These are phyloP conservation scores for Cataglyphis albicans DNA, from an alignment of 2,888 invertebrate genomes.

Conservation along the genomic window DNA sequence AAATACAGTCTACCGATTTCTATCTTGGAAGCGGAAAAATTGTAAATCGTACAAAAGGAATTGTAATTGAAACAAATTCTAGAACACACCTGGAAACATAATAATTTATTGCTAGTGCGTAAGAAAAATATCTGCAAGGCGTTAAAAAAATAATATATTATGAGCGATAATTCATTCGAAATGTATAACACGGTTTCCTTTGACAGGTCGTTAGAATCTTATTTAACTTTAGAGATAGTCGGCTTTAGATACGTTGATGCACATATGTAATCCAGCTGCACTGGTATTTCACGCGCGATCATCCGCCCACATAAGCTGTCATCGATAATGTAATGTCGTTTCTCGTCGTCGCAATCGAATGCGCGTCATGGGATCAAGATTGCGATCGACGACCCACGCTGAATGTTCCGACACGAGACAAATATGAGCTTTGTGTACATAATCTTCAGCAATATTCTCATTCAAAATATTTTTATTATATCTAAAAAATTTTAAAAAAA, in stretches of 20 bases:
- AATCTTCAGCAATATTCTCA: not conserved
- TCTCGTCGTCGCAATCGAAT: constrained; percentile 58
- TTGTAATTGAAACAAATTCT: constrained; percentile 4
- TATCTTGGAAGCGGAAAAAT: not conserved
- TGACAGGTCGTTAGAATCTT: constrained; percentile 54
- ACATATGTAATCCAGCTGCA: constrained; percentile 68
- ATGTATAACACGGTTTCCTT: constrained; percentile 24
- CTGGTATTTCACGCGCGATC: constrained; percentile 65
- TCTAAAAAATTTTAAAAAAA: not conserved
- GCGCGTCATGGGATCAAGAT: constrained; percentile 39
- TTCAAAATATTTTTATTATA: not conserved
- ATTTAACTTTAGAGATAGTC: constrained; percentile 50
- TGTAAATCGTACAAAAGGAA: not conserved
- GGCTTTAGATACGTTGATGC: constrained; percentile 60
- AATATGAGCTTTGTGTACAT: not conserved
- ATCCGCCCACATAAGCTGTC: constrained; percentile 67
- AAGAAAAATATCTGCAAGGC: constrained; percentile 3
- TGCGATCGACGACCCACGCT: constrained; percentile 55
- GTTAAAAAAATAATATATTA: constrained; percentile 27
- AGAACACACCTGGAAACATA: not conserved
- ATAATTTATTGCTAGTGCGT: constrained; percentile 4
- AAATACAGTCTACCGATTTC: not conserved
- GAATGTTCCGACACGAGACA: not conserved
- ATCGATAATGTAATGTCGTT: constrained; percentile 63
- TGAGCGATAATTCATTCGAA: constrained; percentile 35